Evolutionary conservation across 2,888 invertebrate species (phyloP).

Genomic region (Nemotelus nigrinus): DNA sequence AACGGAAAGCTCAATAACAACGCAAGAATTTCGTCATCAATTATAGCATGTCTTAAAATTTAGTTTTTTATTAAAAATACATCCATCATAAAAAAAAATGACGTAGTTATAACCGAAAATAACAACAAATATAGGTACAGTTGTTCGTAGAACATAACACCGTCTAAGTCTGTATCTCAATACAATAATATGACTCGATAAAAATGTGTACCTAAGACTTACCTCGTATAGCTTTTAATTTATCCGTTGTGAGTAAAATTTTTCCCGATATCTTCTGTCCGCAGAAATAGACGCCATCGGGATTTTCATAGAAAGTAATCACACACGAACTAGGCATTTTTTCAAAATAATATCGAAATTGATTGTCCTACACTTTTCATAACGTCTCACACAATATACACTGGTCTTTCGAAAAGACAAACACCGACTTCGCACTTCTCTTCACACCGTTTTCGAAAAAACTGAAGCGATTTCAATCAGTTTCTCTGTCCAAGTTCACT

Average conservation of each 20-base stretch:
- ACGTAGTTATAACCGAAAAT: too few relatives aligned
- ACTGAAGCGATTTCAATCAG: neutral
- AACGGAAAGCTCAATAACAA: too few relatives aligned
- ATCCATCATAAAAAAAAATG: too few relatives aligned
- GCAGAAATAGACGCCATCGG: conserved; percentile 32
- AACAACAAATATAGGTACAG: too few relatives aligned
- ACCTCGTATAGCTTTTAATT: conserved; percentile 32
- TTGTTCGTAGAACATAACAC: too few relatives aligned
- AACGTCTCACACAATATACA: neutral
- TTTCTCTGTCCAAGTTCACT: neutral
- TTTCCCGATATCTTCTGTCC: conserved; percentile 40
- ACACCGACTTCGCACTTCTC: neutral
- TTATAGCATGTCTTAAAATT: too few relatives aligned
- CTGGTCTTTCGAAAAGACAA: neutral
- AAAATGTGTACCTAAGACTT: neutral
- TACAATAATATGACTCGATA: too few relatives aligned
- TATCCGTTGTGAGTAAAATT: conserved; percentile 50
- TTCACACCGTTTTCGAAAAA: neutral
- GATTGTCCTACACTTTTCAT: too few relatives aligned
- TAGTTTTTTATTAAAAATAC: too few relatives aligned
- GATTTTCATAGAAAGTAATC: conserved; percentile 52
- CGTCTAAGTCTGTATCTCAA: too few relatives aligned
- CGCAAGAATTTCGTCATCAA: too few relatives aligned
- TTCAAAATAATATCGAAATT: too few relatives aligned
- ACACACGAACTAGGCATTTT: conserved; percentile 55